Conservation (phyloP, 2,888 invertebrate species). For the Gari tellinella region DNA sequence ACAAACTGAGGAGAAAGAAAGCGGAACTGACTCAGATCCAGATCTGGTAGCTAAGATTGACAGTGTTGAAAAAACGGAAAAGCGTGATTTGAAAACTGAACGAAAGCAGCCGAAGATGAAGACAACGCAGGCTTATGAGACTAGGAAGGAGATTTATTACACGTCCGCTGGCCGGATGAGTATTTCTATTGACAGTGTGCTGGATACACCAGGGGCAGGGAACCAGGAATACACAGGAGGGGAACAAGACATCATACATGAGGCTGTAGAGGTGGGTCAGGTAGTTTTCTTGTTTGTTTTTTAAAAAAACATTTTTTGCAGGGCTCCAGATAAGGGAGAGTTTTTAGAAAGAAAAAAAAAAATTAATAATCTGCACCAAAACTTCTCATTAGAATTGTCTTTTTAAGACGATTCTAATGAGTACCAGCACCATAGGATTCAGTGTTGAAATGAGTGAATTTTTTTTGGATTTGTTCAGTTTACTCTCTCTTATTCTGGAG, state of each 20-base stretch:
- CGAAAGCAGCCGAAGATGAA: neutral
- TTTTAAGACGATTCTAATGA: no score
- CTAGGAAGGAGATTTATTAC: conserved; percentile 69
- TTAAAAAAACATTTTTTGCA: no score
- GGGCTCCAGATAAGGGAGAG: no score
- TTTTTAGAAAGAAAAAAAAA: no score
- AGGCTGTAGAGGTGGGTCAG: conserved; percentile 27
- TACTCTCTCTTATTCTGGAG: no score
- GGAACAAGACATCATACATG: conserved; percentile 38
- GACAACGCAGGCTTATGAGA: conserved; percentile 30
- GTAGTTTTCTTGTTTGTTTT: no score
- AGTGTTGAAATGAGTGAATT: no score
- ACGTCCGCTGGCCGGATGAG: conserved; percentile 75
- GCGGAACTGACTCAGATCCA: no score
- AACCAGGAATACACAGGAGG: conserved; percentile 11
- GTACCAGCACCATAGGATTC: no score
- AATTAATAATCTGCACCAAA: no score
- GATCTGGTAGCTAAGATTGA: neutral
- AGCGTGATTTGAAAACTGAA: neutral
- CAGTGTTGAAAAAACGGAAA: neutral
- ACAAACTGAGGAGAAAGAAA: neutral
- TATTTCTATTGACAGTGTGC: conserved; percentile 63
- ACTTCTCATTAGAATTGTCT: no score
- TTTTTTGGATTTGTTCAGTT: no score
- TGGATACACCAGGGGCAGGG: conserved; percentile 37